phyloP scores from a whole-genome alignment of 2,797 vertebrate species.

The Emydoidea blandingii region DNA sequence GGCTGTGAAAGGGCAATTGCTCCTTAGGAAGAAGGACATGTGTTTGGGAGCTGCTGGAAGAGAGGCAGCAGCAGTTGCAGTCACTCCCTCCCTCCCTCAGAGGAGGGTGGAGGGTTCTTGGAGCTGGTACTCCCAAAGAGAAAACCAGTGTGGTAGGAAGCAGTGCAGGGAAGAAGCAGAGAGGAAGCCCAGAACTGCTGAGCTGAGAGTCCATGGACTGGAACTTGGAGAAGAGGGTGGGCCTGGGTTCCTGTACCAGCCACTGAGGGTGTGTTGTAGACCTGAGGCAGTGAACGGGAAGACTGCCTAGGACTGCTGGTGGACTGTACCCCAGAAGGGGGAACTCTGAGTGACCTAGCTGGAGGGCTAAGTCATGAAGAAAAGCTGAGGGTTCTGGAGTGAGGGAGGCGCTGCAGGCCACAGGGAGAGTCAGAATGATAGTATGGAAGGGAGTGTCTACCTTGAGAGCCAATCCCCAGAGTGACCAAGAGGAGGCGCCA shows the following conservation, averaged over 20 bases:
- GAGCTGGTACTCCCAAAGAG: not conserved
- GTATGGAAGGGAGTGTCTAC: not conserved
- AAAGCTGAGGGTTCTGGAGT: not conserved
- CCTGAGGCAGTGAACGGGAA: not conserved
- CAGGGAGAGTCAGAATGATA: not conserved
- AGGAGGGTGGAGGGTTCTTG: not conserved
- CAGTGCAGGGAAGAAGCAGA: not conserved
- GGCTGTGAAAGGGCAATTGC: not conserved
- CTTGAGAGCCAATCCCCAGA: not conserved
- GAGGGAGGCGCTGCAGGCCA: not conserved
- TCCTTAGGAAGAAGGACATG: not conserved
- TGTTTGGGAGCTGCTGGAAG: not conserved
- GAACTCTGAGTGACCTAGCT: not conserved
- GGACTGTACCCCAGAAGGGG: not conserved
- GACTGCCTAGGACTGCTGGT: not conserved
- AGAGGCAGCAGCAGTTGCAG: not conserved
- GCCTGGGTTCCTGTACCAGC: not conserved
- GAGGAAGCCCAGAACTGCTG: not conserved
- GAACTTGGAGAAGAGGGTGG: not conserved
- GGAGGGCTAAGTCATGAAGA: not conserved
- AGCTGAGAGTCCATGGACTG: not conserved
- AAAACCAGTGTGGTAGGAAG: not conserved
- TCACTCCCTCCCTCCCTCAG: not conserved
- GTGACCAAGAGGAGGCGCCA: not conserved
- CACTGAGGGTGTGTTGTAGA: not conserved